Evolutionary conservation across 2,797 vertebrate genomes (phyloP).

Genomic region (Adrianichthys oophorus): DNA sequence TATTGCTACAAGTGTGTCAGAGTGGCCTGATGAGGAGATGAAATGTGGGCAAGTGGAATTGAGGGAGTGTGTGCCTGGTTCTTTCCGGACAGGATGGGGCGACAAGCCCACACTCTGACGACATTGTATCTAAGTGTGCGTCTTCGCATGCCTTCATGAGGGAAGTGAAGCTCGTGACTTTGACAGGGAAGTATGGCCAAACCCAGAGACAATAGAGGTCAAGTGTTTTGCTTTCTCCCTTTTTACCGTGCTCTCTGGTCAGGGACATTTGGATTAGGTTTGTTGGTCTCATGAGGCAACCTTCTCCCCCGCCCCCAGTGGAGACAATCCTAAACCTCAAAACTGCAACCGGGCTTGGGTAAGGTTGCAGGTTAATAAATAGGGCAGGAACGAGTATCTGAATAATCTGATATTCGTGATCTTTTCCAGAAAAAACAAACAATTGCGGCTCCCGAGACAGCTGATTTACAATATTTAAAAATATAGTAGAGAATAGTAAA

Average conservation of each 20-base stretch:
- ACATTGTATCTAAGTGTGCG: slow-evolving; percentile 41
- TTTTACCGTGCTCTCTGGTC: slow-evolving; percentile 13
- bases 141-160: slow-evolving; percentile 17
- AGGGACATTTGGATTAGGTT: slow-evolving; percentile 37
- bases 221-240: slow-evolving; percentile 23
- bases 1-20: slow-evolving; percentile 27
- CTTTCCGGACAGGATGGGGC: slow-evolving; percentile 49
- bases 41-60: slow-evolving; percentile 34
- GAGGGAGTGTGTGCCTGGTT: slow-evolving; percentile 17
- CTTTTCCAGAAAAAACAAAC: no score
- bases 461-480: no score
- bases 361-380: slow-evolving; percentile 17
- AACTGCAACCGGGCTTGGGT: slow-evolving; percentile 17
- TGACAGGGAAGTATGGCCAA: slow-evolving; percentile 44
- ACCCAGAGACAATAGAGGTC: slow-evolving; percentile 52
- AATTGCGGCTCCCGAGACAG: no score
- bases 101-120: slow-evolving; percentile 52
- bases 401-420: no score
- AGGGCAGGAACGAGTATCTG: no score
- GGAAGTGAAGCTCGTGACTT: slow-evolving; percentile 28
- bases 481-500: no score
- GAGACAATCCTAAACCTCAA: slow-evolving; percentile 22
- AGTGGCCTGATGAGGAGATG: slow-evolving; percentile 25
- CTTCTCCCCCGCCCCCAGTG: neutral
- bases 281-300: neutral